Evolutionary conservation across 2,888 invertebrate genomes (phyloP), one percentile per base, ranked within the genome.

Genomic region (Phyllotreta cruciferae): DNA sequence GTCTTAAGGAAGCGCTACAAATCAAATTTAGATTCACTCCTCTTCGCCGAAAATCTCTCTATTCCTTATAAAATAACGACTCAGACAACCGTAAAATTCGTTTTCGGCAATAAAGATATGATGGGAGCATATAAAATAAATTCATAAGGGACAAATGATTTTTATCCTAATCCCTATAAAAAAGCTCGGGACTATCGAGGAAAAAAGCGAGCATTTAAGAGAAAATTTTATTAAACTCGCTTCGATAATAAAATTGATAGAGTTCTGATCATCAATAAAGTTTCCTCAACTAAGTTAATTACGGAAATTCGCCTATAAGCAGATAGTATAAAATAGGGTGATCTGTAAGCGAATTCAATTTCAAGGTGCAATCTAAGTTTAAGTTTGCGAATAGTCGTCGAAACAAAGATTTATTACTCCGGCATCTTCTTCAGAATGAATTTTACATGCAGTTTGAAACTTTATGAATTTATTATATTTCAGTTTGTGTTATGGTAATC

Each of bases 41-140:
- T 24, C 24, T 24, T 3, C 24, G 4, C 4, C 24, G 24, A 38
- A 37, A 52, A 52, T 13, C 9, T 52, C 24, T 24, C 1, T 24
- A 24, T 52, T 52, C 38, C 52, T 37, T 11, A 52, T 37, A 52
- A 52, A 52, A n/a, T 14, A 52, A 52, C 52, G 52, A 37, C 49
- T 44, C 35, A 35, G 34, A 11, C 35, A 49, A 11, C 36, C 49
- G 49, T 49, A 49, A 49, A 49, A 49, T 10, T 10, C 35, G 34
- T 49, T 49, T 52, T 52, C 38, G 10, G 52, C 38, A 52, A 52
- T 52, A 52, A 52, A 52, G 38, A 52, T 52, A 11, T 52, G 38
- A 37, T 52, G 52, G 37, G 38, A 37, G 38, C 37, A 38, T 52
- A 13, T 11, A 24, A 24, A 24, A 37, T 52, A 37, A 38, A 37